Evolutionary conservation across 2,888 invertebrate genomes (phyloP).

Genomic region (Sarcophaga variegata): DNA sequence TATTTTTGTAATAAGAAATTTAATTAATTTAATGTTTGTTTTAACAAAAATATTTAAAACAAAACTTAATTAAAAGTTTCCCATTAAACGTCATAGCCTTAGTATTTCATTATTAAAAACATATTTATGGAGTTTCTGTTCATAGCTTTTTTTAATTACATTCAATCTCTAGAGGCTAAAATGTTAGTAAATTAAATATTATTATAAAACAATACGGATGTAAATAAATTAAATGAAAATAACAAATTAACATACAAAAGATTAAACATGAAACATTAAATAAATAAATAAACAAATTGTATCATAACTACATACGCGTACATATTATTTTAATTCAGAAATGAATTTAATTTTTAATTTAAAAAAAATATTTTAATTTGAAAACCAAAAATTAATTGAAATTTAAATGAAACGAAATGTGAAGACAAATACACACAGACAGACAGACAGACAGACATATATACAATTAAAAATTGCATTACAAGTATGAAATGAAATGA

Average conservation of each 20-base stretch:
- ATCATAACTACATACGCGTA: conserved; percentile 70
- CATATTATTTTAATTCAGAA: conserved; percentile 46
- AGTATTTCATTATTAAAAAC: conserved; percentile 19
- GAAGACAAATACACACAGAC: conserved; percentile 30
- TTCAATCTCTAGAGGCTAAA: not conserved
- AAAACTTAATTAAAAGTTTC: not conserved
- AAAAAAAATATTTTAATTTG: conserved; percentile 6
- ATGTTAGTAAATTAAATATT: conserved; percentile 29
- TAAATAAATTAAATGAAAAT: not conserved
- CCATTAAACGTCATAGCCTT: conserved; percentile 22
- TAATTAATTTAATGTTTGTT: too few species aligned
- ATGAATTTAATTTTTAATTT: conserved; percentile 7
- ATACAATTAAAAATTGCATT: too few species aligned
- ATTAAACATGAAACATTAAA: not conserved
- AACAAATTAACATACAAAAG: not conserved
- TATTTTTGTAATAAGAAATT: too few species aligned
- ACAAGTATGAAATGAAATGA: conserved; percentile 35
- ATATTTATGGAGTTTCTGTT: too few species aligned
- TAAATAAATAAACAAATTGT: conserved; percentile 13
- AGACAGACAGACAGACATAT: too few species aligned
- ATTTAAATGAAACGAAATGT: conserved; percentile 31
- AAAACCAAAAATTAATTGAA: conserved; percentile 32
- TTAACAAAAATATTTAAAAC: too few species aligned
- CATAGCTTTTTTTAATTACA: not conserved
- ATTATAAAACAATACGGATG: not conserved